A percentile compares a stretch with the other conserved stretches of the same genome.
phyloP scores from a whole-genome alignment of 2,888 invertebrate species.

The Steromphala cineraria region DNA sequence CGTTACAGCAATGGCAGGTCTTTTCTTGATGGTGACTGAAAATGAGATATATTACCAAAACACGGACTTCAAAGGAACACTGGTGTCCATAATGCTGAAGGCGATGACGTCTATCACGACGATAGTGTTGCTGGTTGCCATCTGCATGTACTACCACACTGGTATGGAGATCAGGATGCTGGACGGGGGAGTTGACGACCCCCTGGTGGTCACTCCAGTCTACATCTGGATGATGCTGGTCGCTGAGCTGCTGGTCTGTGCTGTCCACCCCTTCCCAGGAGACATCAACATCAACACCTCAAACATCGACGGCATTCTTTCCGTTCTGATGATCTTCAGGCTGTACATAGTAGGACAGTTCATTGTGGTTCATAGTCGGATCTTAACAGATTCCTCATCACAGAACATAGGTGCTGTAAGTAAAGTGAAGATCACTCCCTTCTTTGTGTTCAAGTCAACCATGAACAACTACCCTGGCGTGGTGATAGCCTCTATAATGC shows the following conservation, averaged over 20 bases:
- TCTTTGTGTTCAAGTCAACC: conserved; percentile 65
- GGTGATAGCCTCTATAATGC: conserved; percentile 55
- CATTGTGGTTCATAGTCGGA: conserved; percentile 61
- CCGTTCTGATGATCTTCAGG: conserved; percentile 62
- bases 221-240: conserved; percentile 45
- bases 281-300: conserved; percentile 47
- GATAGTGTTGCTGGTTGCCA: conserved; percentile 49
- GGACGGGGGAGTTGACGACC: conserved; percentile 57
- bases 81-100: conserved; percentile 50
- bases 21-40: conserved; percentile 61
- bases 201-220: conserved; percentile 48
- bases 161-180: conserved; percentile 50
- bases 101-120: conserved; percentile 54
- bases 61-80: conserved; percentile 38
- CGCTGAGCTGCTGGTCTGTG: conserved; percentile 58
- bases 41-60: conserved; percentile 56
- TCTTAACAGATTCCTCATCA: conserved; percentile 59
- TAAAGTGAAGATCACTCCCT: conserved; percentile 61
- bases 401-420: conserved; percentile 63
- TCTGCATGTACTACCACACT: conserved; percentile 54
- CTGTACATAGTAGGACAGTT: conserved; percentile 64
- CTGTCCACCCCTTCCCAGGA: conserved; percentile 64
- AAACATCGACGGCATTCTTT: conserved; percentile 61
- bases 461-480: conserved; percentile 57
- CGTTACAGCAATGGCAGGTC: conserved; percentile 52